phyloP scores from a whole-genome alignment of 2,888 invertebrate genomes.

The Stenotaenia linearis region DNA sequence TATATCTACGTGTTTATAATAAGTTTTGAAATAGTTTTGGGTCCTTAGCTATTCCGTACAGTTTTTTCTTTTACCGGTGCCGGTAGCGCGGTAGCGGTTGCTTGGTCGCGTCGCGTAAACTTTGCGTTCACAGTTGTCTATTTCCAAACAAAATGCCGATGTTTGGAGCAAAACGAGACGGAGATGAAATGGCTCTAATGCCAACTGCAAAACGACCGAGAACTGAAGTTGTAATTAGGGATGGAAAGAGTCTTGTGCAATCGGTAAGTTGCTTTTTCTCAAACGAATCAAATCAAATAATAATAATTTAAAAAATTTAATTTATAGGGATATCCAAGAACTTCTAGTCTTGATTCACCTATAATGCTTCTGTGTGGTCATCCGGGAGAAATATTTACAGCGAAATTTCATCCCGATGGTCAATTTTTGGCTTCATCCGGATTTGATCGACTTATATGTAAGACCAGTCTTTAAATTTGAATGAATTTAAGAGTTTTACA shows the following conservation, averaged over 20 bases:
- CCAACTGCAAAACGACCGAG: neutral
- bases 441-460: conserved; percentile 91
- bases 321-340: conserved; percentile 62
- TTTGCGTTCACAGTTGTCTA: too few relatives aligned
- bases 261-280: neutral
- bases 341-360: conserved; percentile 81
- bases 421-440: conserved; percentile 89
- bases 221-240: neutral
- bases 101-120: too few relatives aligned
- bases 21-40: too few relatives aligned
- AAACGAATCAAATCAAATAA: too few relatives aligned
- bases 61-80: too few relatives aligned
- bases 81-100: too few relatives aligned
- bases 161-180: neutral
- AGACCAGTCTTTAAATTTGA: conserved; percentile 46
- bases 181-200: neutral
- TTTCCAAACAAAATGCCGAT: neutral
- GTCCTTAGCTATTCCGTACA: too few relatives aligned
- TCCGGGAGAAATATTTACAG: conserved; percentile 88
- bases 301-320: neutral
- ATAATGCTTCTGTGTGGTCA: conserved; percentile 96
- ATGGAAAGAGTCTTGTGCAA: neutral
- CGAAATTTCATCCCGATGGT: conserved; percentile 94
- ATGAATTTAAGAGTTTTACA: neutral
- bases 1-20: too few relatives aligned